Percentiles rank a stretch among this genome's conserved stretches.
Conservation (phyloP, 2,113 vertebrate species). For the Trogon melanurus region DNA sequence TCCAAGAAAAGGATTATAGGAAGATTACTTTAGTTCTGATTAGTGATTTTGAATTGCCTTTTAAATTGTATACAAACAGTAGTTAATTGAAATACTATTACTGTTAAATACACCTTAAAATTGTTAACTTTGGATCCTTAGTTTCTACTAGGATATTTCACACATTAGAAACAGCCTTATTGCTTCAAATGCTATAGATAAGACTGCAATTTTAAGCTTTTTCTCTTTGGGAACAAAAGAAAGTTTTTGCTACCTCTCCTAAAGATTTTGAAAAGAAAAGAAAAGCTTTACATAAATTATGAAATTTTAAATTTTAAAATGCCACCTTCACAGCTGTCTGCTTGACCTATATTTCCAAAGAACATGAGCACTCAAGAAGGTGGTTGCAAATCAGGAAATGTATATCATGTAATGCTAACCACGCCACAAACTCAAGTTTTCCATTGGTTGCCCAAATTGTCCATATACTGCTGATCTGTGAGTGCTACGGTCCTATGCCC, state of each 20-base stretch:
- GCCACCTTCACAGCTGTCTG: not conserved
- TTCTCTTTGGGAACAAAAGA: not conserved
- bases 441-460: not conserved
- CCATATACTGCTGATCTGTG: not conserved
- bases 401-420: not conserved
- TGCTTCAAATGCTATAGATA: not conserved
- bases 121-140: not conserved
- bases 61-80: not conserved
- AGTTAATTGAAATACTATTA: not conserved
- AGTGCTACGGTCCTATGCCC: not conserved
- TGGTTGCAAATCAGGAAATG: not conserved
- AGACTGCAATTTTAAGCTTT: not conserved
- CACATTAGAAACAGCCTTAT: not conserved
- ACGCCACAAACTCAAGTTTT: not conserved
- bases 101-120: not conserved
- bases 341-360: not conserved
- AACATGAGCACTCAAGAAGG: not conserved
- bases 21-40: not conserved
- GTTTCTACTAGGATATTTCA: not conserved
- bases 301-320: not conserved
- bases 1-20: not conserved
- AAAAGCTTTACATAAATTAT: not conserved
- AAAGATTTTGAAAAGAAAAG: not conserved
- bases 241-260: not conserved
- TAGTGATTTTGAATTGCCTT: not conserved